Base-by-base conservation (phyloP, 2,888 invertebrate species). In the Agriotes lineatus region DNA sequence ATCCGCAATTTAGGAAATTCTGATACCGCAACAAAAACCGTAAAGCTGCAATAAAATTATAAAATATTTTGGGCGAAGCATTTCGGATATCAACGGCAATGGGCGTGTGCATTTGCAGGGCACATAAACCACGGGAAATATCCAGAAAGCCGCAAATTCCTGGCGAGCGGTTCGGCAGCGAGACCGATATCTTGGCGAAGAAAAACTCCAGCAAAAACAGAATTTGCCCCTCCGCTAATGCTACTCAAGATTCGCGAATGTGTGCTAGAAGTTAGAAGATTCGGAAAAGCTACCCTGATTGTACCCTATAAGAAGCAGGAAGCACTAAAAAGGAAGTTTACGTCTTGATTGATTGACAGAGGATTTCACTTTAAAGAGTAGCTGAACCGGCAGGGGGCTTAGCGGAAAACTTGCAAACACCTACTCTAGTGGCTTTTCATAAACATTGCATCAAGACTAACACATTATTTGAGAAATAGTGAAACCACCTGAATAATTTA, bases 261-360 rank as follows among this genome's bases (percentile, higher is more conserved):
- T 33, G 16, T 35, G 30, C 35, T 45, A 20, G 45, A 60, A 30
- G 45, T 33, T 30, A 44, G 44, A 48, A 60, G 35, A 60, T 60
- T 42, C 25, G 42, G 12, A 58, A 14, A 7, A 10, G 20, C 30
- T 6, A 14, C 19, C 9, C 16, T 25, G 16, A 25, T 9, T 16
- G 7, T 10, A 14, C 19, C 30, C 14, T 30, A 60, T 19, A 35
- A 45, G 48, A 45, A 33, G 19, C 25, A 58, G 45, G 12, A 48
- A 48, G 19, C 33, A 48, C 39, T 62, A 48, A 50, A 62, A 62
- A 62, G 61, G 52, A 62, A 62, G 50, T 62, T 62, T 62, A 62
- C 48, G 50, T 16, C 39, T 54, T 54, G 39, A 42, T 62, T 37
- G 62, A 50, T 62, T 62, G 54, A 54, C 62, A 42, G 18, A 52